A percentile compares a stretch with the other conserved stretches of the same genome.
phyloP scores from a whole-genome alignment of 30 jellyfish, hydroid and myxozoan genomes.

The Haliclystus octoradiatus region DNA sequence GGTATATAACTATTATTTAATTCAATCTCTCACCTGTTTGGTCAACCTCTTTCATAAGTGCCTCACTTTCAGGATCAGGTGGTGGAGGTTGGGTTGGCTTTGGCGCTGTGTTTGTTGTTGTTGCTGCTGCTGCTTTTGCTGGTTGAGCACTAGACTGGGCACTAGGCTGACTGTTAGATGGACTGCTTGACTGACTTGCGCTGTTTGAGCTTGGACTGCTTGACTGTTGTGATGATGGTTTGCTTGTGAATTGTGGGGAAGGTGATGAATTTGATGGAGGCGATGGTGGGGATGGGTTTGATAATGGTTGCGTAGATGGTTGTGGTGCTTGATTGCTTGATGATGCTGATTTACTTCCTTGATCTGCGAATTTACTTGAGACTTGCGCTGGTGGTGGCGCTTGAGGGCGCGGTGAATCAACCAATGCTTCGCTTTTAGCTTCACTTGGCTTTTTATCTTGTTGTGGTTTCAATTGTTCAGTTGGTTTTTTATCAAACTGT shows the following conservation, averaged over 20 bases:
- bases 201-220: neutral
- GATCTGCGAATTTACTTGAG: too few species aligned
- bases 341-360: neutral
- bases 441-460: conserved; percentile 1
- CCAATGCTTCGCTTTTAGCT: too few species aligned
- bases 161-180: conserved; percentile 1
- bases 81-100: neutral
- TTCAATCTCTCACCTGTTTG: conserved; percentile 54
- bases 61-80: conserved; percentile 40
- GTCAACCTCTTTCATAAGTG: conserved; percentile 37
- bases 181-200: neutral
- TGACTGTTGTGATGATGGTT: neutral
- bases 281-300: conserved; percentile 5
- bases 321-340: neutral
- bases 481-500: neutral
- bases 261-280: neutral
- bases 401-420: too few species aligned
- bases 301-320: neutral
- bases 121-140: neutral
- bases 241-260: neutral
- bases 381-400: too few species aligned
- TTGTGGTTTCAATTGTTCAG: neutral
- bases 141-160: neutral
- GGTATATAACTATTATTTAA: too few species aligned
- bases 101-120: neutral